Base-by-base conservation (phyloP, 2,888 invertebrate species). In the Anthophora plumipes region DNA sequence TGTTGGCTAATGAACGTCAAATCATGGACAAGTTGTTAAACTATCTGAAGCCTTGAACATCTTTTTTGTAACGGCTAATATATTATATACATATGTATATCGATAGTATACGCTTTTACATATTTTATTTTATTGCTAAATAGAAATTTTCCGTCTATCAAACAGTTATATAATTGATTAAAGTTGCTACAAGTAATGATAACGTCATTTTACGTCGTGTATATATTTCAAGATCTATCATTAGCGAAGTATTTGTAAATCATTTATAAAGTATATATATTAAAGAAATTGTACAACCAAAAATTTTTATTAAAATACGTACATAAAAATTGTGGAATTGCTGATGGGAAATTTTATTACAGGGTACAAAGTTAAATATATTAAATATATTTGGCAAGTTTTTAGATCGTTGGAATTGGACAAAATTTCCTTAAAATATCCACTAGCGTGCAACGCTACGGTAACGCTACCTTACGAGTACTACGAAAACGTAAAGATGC, bases 1-100 rank as follows among this genome's bases (percentile, higher is more conserved):
- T 22, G 64, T 81, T 82, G 60, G 68, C 70, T 48, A 69, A 81
- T 55, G 72, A 82, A 81, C 66, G 81, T 81, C 77, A 81, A 77
- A 72, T 70, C 77, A 50, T 60, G 57, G 55, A 73, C 60, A 70
- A 73, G 70, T 66, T 66, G 64, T 60, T 59, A 52, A 82, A 66
- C 66, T 69, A 70, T 69, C 50, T 68, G 48, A 57, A 77, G 48
- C 59, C 55, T 60, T 68, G 77, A 60, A 55, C 43, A 73, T 66
- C 66, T 60, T 73, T 64, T 78, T 50, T 73, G 41, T 39, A 72
- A 54, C 25, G n/a, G 50, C 66, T 73, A 71, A 46, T 60, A 50
- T 54, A 63, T 73, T 25, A 25, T 31, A 31, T 17, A 22, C 25
- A 67, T 54, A 5, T 12, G 9, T 6, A 39, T 31, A 64, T 59